Evolutionary conservation across 1,140 invertebrate species (phyloP).

Genomic region (Leguminivora glycinivorella): DNA sequence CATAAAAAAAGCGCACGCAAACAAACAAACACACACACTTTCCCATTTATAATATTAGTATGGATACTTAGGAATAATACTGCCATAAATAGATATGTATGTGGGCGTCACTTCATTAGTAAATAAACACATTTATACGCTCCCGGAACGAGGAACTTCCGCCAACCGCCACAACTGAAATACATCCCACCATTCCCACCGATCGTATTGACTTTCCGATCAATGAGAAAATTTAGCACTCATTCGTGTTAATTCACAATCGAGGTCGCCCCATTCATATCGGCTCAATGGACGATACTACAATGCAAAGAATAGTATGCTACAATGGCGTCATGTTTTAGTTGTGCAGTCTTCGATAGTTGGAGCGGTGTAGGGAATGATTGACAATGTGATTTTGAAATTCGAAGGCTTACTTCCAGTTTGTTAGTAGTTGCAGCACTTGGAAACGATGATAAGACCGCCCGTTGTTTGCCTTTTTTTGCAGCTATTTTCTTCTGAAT

Average conservation of each 20-base stretch:
- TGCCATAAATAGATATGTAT: no score
- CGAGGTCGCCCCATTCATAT: constrained; percentile 7
- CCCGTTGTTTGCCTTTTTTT: no score
- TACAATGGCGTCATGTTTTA: neutral
- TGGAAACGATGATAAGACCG: no score
- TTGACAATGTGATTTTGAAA: neutral
- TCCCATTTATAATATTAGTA: no score
- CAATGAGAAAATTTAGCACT: constrained; percentile 15
- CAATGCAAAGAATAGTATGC: neutral
- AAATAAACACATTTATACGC: neutral
- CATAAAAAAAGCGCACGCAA: no score
- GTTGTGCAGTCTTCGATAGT: neutral
- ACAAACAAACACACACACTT: no score
- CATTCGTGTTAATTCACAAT: constrained; percentile 9
- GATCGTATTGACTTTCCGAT: neutral
- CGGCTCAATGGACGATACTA: neutral
- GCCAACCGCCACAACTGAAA: neutral
- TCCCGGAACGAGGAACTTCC: neutral
- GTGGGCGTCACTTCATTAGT: neutral
- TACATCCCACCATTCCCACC: neutral
- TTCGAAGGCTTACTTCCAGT: neutral
- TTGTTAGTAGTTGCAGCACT: neutral
- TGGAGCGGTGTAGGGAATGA: neutral
- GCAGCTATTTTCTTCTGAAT: no score
- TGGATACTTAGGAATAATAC: no score